Conservation (phyloP, 2,888 invertebrate genomes). For the Lacanobia wlatinum region DNA sequence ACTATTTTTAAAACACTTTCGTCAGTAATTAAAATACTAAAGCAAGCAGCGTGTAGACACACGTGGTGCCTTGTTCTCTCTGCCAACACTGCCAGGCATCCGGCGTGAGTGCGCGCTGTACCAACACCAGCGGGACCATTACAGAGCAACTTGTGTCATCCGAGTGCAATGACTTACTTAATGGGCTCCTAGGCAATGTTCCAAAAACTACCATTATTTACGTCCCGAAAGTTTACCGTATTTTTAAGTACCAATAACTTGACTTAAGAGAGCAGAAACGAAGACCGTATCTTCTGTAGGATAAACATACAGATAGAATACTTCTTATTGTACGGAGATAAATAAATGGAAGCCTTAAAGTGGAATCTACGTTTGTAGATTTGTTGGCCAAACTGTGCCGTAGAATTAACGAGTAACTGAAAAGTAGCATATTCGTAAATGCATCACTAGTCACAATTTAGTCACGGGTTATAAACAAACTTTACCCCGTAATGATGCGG, state of each 20-base stretch:
- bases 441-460: constrained; percentile 21
- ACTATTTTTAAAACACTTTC: constrained; percentile 1
- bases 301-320: neutral
- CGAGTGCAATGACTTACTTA: constrained; percentile 56
- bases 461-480: constrained; percentile 31
- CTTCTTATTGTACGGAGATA: neutral
- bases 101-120: constrained; percentile 28
- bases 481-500: constrained; percentile 10
- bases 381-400: neutral
- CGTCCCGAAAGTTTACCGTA: constrained; percentile 8
- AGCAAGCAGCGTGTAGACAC: constrained; percentile 2
- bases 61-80: constrained; percentile 38
- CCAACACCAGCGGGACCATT: constrained; percentile 2
- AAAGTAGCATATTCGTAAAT: constrained; percentile 8
- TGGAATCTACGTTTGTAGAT: neutral
- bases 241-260: constrained; percentile 9
- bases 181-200: constrained; percentile 40
- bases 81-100: constrained; percentile 50
- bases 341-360: neutral
- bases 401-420: constrained; percentile 16
- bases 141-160: constrained; percentile 47
- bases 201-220: constrained; percentile 49
- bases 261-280: neutral
- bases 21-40: constrained; percentile 27
- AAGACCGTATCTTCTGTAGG: neutral